Evolutionary conservation across 1,140 invertebrate genomes (phyloP), one percentile per base, ranked within the genome.

Genomic region (Oscheius sp.): DNA sequence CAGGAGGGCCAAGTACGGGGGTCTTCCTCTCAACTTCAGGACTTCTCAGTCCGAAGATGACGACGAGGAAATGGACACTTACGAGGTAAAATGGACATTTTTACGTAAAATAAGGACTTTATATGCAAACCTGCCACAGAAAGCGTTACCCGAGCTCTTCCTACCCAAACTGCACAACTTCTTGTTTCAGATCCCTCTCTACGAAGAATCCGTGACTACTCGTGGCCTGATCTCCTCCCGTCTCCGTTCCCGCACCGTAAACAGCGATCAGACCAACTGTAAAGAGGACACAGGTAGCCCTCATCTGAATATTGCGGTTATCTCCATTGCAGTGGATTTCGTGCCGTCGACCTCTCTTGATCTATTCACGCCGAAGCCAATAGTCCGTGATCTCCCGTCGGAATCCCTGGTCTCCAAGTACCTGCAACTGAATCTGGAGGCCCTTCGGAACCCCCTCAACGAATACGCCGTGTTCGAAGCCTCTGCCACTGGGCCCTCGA

Each of bases 11-110:
- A 31, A 55, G 15, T 59, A 49, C 1, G 49, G 67, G 1, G 67
- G 67, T 35, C 55, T 68, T 31, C 67, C 67, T 1, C 23, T 68
- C 18, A 55, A 68, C 45, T 68, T 68, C 32, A 35, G 67, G 36
- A 42, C 18, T 38, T 4, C 28, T 13, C 32, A n/a, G 15, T 46
- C 26, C 7, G 29, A 68, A 23, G 31, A 2, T 10, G 67, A 29
- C 23, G 55, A 68, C 13, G 67, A 55, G 2, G 67, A 55, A 29
- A 42, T n/a, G 13, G 67, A 68, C 28, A 18, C 61, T 35, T 68
- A 68, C 55, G 45, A 45, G 26, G 64, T 67, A 35, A 32, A 36
- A 31, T 28, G 2, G 28, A 42, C 2, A 20, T 20, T 62, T 7
- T 2, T 38, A 13, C 63, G 15, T 15, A 64, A 64, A 64, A 64